phyloP scores from a whole-genome alignment of 2,888 invertebrate genomes.

The Chirona hameri region DNA sequence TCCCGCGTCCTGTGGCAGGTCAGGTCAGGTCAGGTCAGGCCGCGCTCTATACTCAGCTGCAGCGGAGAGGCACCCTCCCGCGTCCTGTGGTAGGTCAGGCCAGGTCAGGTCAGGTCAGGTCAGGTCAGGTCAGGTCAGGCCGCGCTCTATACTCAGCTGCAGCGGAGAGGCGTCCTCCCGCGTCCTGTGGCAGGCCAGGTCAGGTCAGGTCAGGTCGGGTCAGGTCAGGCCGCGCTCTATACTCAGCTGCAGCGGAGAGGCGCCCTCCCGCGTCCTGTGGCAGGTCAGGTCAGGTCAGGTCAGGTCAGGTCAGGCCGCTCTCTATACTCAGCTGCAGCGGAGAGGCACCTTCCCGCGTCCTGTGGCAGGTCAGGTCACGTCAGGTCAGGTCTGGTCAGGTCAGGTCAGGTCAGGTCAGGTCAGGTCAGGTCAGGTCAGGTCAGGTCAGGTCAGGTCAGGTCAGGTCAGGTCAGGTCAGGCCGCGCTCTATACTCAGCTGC shows the following conservation, averaged over 20 bases:
- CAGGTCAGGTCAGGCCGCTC: neutral
- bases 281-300: neutral
- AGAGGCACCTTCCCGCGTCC: conserved; percentile 61
- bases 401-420: no score
- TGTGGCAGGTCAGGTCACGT: conserved; percentile 47
- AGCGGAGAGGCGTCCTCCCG: no score
- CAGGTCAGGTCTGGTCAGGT: conserved; percentile 43
- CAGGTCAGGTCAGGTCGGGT: no score
- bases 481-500: no score
- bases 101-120: neutral
- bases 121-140: neutral
- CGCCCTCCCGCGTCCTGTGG: conserved; percentile 63
- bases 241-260: neutral
- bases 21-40: no score
- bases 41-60: no score
- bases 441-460: neutral
- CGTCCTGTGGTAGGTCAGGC: conserved; percentile 59
- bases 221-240: no score
- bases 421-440: neutral
- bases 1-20: conserved; percentile 66
- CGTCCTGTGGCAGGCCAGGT: no score
- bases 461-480: neutral
- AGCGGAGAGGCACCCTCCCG: conserved; percentile 74
- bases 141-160: no score
- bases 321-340: no score